A percentile compares a stretch with the other conserved stretches of the same genome.
Conservation (phyloP, 2,888 invertebrate genomes). For the Carabus problematicus region DNA sequence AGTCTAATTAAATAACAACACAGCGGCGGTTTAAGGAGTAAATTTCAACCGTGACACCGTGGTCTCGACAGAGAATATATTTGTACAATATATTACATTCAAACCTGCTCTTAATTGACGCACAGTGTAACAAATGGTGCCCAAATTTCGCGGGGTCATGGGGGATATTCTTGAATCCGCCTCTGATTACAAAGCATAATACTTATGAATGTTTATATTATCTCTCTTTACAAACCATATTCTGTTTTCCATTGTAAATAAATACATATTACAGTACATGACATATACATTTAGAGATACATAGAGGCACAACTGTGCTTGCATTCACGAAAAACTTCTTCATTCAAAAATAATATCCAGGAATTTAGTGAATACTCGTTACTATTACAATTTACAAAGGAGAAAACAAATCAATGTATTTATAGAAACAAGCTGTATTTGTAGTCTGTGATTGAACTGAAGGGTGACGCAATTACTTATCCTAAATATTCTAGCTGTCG, state of each 20-base stretch:
- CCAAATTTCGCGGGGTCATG: no score
- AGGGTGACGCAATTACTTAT: slow-evolving; percentile 59
- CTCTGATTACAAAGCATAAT: slow-evolving; percentile 18
- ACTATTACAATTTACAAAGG: slow-evolving; percentile 17
- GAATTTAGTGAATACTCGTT: not conserved
- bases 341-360: not conserved
- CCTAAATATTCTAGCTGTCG: no score
- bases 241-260: slow-evolving; percentile 38
- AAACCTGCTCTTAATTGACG: no score
- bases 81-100: slow-evolving; percentile 1
- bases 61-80: no score
- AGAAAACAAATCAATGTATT: slow-evolving; percentile 34
- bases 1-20: slow-evolving; percentile 11
- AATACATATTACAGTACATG: not conserved
- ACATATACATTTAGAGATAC: no score
- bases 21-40: no score
- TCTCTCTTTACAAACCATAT: slow-evolving; percentile 6
- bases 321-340: no score
- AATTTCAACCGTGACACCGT: no score
- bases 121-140: no score
- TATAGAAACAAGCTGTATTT: slow-evolving; percentile 44
- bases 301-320: no score
- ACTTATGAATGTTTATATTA: slow-evolving; percentile 30
- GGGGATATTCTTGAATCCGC: no score
- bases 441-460: slow-evolving; percentile 60